Evolutionary conservation across 2,888 invertebrate genomes (phyloP).

Genomic region (Trissolcus japonicus): DNA sequence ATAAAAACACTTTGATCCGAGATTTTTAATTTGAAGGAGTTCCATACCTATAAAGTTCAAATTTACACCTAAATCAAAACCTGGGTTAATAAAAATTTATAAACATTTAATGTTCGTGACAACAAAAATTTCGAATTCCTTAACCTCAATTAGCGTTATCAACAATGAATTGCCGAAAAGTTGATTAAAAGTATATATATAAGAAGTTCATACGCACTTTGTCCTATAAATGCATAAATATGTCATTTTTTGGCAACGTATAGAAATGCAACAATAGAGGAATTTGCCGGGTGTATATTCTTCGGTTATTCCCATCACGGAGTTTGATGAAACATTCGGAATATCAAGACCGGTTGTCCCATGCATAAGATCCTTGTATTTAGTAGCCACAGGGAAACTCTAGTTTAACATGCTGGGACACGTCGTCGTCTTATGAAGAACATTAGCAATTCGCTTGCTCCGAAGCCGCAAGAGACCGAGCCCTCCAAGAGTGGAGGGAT

Average conservation of each 20-base stretch:
- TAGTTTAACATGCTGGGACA: slow-evolving; percentile 71
- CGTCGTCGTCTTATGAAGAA: slow-evolving; percentile 68
- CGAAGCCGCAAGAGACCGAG: slow-evolving; percentile 51
- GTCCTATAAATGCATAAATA: no score
- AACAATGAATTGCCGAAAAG: no score
- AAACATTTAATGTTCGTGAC: no score
- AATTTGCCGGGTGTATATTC: slow-evolving; percentile 35
- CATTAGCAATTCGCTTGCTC: slow-evolving; percentile 67
- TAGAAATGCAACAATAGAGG: slow-evolving; percentile 40
- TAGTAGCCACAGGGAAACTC: slow-evolving; percentile 61
- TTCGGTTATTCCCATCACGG: slow-evolving; percentile 44
- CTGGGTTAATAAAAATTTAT: no score
- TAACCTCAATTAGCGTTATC: no score
- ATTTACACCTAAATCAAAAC: no score
- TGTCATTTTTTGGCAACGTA: slow-evolving; percentile 18
- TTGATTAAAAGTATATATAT: no score
- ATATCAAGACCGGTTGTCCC: slow-evolving; percentile 46
- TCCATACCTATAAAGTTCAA: no score
- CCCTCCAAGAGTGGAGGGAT: slow-evolving; percentile 22
- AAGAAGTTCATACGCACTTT: no score
- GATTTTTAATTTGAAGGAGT: no score
- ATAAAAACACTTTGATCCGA: no score
- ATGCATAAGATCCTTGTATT: slow-evolving; percentile 62
- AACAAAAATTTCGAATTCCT: no score
- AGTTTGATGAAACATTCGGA: slow-evolving; percentile 54